Conservation (phyloP, 1,140 invertebrate species). For the Galleria mellonella region DNA sequence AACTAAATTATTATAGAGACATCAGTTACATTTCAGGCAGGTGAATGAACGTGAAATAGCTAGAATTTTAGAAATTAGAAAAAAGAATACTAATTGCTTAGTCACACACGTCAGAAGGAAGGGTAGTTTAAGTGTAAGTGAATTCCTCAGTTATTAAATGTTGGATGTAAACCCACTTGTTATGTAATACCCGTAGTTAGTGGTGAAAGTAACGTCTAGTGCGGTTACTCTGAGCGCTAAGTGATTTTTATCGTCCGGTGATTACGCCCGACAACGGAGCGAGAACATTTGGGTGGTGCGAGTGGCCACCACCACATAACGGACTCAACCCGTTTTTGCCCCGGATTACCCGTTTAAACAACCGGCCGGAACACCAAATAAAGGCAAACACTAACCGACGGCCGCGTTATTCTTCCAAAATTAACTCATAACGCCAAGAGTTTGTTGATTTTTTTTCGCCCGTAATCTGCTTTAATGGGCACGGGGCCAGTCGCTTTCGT, state of each 20-base stretch:
- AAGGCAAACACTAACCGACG: constrained; percentile 65
- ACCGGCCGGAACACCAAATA: constrained; percentile 62
- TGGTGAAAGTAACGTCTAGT: constrained; percentile 33
- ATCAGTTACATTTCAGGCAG: no score
- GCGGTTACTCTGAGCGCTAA: constrained; percentile 35
- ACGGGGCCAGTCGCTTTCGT: constrained; percentile 62
- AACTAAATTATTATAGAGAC: no score
- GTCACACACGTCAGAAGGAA: no score
- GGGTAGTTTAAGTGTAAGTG: no score
- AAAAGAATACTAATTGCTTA: no score
- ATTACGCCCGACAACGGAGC: constrained; percentile 37
- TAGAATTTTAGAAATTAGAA: no score
- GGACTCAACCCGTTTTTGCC: constrained; percentile 49
- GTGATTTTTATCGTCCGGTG: constrained; percentile 53
- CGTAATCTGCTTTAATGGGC: constrained; percentile 70
- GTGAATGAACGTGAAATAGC: no score
- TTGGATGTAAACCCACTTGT: constrained; percentile 21
- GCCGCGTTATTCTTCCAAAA: constrained; percentile 69
- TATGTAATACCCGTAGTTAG: constrained; percentile 27
- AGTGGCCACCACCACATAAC: constrained; percentile 35
- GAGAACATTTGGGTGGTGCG: constrained; percentile 38
- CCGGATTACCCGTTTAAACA: constrained; percentile 68
- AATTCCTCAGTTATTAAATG: constrained; percentile 23
- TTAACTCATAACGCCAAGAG: constrained; percentile 71
- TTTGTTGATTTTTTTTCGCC: constrained; percentile 61